Base-by-base conservation (phyloP, 1,140 invertebrate species). In the Vanessa tameamea region DNA sequence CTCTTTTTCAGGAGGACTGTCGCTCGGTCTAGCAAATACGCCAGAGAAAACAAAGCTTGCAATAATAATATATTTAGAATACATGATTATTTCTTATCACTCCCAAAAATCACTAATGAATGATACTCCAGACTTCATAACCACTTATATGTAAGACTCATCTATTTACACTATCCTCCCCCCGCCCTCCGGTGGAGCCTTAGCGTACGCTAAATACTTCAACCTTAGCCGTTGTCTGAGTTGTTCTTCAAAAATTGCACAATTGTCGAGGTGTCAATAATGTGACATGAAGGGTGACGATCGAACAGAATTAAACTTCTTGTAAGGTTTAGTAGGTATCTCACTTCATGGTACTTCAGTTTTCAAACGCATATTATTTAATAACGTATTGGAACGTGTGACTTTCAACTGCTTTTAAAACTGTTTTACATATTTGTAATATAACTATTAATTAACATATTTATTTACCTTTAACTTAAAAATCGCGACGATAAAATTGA, bases 81-180 rank as follows among this genome's bases (percentile, higher is more conserved):
- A 85, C 88, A 91, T 92, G 55, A 79, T 86, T 77, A 72, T 67
- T 72, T 75, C 77, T 82, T 76, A 73, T 80, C 79, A 84, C 82
- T 86, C 82, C 84, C 80, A 79, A 86, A 85, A 83, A 86, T 71
- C 78, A 84, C 78, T 84, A 81, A 85, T 85, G 82, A 89, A 83
- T 92, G 89, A 83, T 85, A 78, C 82, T 89, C 88, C 88, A 89
- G 88, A 88, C 79, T 87, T 86, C 80, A 83, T 85, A 77, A 83
- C 72, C 82, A 88, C 88, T 77, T 93, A 92, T 93, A 93, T 92
- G 92, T 93, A 92, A 93, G 88, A 83, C 75, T 88, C 87, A 89
- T 89, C 82, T 93, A 92, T 93, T 93, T 93, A 88, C 91, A 91
- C 87, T 92, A 87, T 79, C 85, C 89, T 87, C 91, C 92, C 93